Evolutionary conservation across 2,888 invertebrate genomes (phyloP).

Genomic region (Argyresthia goedartella): DNA sequence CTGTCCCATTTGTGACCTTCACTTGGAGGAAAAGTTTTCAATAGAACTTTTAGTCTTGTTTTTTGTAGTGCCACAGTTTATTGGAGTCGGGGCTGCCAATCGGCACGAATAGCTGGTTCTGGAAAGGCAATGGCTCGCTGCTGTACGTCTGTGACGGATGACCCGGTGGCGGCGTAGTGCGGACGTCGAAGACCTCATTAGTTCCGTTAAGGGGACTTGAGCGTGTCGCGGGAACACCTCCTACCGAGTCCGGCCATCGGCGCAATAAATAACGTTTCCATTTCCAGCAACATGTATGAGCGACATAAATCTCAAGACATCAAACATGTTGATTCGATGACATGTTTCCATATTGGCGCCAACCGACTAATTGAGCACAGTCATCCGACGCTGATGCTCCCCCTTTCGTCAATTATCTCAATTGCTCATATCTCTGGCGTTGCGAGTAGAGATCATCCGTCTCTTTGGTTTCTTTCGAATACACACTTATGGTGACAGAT

Average conservation of each 20-base stretch:
- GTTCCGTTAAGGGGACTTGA: slow-evolving; percentile 40
- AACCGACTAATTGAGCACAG: slow-evolving; percentile 25
- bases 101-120: slow-evolving; percentile 32
- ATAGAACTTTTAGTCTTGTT: background rate
- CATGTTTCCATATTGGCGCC: slow-evolving; percentile 10
- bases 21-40: slow-evolving; percentile 1
- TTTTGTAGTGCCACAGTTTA: background rate
- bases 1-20: slow-evolving; percentile 1
- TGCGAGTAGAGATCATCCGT: background rate
- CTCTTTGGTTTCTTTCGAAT: too few relatives aligned
- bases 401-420: slow-evolving; percentile 38
- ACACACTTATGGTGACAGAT: background rate
- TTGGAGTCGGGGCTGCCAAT: slow-evolving; percentile 4
- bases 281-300: background rate
- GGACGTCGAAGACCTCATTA: slow-evolving; percentile 24
- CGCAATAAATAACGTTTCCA: slow-evolving; percentile 5
- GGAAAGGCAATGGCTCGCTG: slow-evolving; percentile 25
- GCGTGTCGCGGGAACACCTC: slow-evolving; percentile 23
- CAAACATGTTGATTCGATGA: background rate
- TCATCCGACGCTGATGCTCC: slow-evolving; percentile 16
- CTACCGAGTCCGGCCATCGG: slow-evolving; percentile 6
- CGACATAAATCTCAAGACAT: background rate
- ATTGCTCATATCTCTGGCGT: slow-evolving; percentile 32
- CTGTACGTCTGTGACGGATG: slow-evolving; percentile 3
- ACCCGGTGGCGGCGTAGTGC: slow-evolving; percentile 1